Evolutionary conservation across 2,888 invertebrate genomes (phyloP).

Genomic region (Amphipyra tragopoginis): DNA sequence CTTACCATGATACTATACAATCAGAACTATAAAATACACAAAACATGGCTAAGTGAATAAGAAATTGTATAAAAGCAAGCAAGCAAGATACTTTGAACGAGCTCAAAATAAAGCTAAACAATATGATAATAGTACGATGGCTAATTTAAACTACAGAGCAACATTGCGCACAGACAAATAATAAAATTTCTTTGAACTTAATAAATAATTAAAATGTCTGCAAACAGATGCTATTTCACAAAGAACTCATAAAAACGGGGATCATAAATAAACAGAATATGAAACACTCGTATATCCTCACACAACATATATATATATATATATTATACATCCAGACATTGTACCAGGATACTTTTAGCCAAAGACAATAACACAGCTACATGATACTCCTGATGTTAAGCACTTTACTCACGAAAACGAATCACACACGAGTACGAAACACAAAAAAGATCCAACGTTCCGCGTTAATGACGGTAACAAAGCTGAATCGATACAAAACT

Average conservation of each 20-base stretch:
- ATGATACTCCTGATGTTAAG: conserved; percentile 38
- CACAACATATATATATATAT: conserved; percentile 1
- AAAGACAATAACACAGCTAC: conserved; percentile 38
- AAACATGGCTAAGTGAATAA: too few relatives aligned
- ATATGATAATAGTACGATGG: conserved; percentile 10
- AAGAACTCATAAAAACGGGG: conserved; percentile 44
- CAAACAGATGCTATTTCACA: conserved; percentile 42
- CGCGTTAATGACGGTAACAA: conserved; percentile 63
- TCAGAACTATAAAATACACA: too few relatives aligned
- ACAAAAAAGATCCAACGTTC: conserved; percentile 61
- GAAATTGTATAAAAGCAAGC: too few relatives aligned
- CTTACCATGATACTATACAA: too few relatives aligned
- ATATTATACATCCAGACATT: conserved; percentile 4
- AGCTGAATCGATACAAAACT: conserved; percentile 65
- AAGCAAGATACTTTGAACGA: too few relatives aligned
- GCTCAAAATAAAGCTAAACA: conserved; percentile 2
- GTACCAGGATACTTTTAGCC: conserved; percentile 26
- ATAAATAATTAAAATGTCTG: conserved; percentile 44
- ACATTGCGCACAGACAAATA: conserved; percentile 17
- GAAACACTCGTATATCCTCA: conserved; percentile 19
- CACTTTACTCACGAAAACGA: conserved; percentile 51
- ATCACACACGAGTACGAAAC: conserved; percentile 41
- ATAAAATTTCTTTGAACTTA: conserved; percentile 21
- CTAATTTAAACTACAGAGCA: conserved; percentile 19
- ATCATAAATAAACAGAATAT: conserved; percentile 38